Conservation (phyloP, 1,140 invertebrate genomes). For the Pentalonia nigronervosa region DNA sequence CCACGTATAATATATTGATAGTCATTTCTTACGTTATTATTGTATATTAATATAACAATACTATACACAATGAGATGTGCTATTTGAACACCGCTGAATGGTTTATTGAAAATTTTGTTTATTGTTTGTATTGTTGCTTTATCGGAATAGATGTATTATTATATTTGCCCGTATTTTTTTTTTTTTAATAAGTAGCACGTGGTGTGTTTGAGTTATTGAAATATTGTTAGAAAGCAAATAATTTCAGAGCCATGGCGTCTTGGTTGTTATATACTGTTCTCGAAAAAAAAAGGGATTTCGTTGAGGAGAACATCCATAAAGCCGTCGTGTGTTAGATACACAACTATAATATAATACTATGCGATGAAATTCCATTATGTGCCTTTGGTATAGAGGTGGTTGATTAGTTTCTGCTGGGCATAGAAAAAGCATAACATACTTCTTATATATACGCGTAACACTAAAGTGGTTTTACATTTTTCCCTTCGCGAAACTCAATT, state of each 20-base stretch:
- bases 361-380: slow-evolving; percentile 28
- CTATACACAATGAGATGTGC: neutral
- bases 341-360: neutral
- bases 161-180: neutral
- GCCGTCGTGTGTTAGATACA: neutral
- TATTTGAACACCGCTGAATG: neutral
- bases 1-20: neutral
- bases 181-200: neutral
- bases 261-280: neutral
- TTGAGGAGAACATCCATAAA: neutral
- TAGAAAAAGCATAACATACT: neutral
- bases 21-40: neutral
- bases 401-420: slow-evolving; percentile 27
- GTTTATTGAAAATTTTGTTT: neutral
- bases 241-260: neutral
- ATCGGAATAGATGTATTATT: neutral
- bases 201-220: neutral
- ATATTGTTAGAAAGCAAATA: neutral
- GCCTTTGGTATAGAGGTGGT: neutral
- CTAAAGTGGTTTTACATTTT: slow-evolving; percentile 41
- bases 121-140: neutral
- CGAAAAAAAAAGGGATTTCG: slow-evolving; percentile 5
- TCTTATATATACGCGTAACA: neutral
- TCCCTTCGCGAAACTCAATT: neutral
- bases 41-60: neutral